Base-by-base conservation (phyloP, 2,113 vertebrate species). In the Hipposideros armiger region DNA sequence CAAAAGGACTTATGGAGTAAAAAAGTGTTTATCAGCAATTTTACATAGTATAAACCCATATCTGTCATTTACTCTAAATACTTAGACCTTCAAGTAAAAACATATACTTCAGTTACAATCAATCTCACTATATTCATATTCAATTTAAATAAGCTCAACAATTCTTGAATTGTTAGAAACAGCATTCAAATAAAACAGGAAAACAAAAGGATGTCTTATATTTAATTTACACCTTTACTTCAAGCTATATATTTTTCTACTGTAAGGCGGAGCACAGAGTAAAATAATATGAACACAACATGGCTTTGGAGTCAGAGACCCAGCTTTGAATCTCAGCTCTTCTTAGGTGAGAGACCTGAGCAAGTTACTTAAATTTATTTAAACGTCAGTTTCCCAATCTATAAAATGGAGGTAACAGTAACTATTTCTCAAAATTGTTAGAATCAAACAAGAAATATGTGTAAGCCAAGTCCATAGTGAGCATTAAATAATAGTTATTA, bases 191-290 rank as follows among this genome's bases (percentile, higher is more conserved):
- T 70, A 87, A 96, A 92, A 90, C 13, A 86, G 60, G 11, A 47
- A 22, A 86, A 70, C 7, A 16, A 15, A 72, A 72, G 84, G 73
- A 54, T 24, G 58, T 36, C 8, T 66, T 58, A 30, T 69, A 56
- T 89, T 89, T 66, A 78, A 45, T 93, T 95, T 72, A 90, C 3
- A 88, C 5, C 81, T 67, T 91, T 52, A 80, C 20, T 97, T 93
- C 45, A 60, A 74, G 0, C 26, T 73, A 74, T 87, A 11, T 62
- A 62, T 62, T 81, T 93, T 89, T 54, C 56, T 60, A 45, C 32
- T 85, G 24, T 32, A 72, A 22, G 89, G 36, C 56, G 8, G 0
- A 93, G 20, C 70, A 72, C 1, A n/a, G 45, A 70, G 11, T 70
- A 69, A 95, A 89, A 80, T 54, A 80, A 50, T 81, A 52, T 45